Evolutionary conservation across 2,113 vertebrate species (phyloP), one percentile per base, ranked within the genome.

Genomic region (Strigops habroptila): DNA sequence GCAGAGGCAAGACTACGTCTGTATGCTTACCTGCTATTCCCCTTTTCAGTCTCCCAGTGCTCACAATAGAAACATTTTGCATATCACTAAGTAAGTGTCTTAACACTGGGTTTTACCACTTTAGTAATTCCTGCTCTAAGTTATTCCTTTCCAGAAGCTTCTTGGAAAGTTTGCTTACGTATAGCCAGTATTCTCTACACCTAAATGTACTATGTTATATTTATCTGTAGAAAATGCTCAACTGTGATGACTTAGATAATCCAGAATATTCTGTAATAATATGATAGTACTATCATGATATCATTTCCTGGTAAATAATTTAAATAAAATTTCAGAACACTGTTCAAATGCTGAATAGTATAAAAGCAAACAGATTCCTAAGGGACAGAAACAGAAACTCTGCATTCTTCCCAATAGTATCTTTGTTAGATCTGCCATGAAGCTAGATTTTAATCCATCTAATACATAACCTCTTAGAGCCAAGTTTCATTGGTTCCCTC

Each of bases 381-480:
- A 81, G 43, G 18, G 30, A 91, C 10, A 92, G 59, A 76, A 93
- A 88, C 33, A 82, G 68, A 75, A 11, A 55, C 3, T 7, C 23
- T 71, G 51, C 68, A 78, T 90, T 83, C 30, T 81, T 87, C 51
- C 43, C 51, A 91, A 28, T 7, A 82, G 71, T 57, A 81, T 41
- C 30, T 28, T 82, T 73, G 80, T 91, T 53, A 55, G 30, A 86
- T 59, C 52, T 92, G 77, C 57, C 57, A 92, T 3, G 8, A 93
- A 70, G 44, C 24, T 86, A 93, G 86, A 82, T 82, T 92, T 90
- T 69, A 84, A 93, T 63, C 65, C 62, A 84, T 86, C 35, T 82
- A 95, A 93, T 76, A 95, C 25, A 82, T 93, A 93, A 91, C 63
- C 74, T 89, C 80, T 73, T 41, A 44, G 21, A 93, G 82, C 86